Evolutionary conservation across 2,797 vertebrate genomes (phyloP), one percentile per base, ranked within the genome.

Genomic region (Chelon labrosus): DNA sequence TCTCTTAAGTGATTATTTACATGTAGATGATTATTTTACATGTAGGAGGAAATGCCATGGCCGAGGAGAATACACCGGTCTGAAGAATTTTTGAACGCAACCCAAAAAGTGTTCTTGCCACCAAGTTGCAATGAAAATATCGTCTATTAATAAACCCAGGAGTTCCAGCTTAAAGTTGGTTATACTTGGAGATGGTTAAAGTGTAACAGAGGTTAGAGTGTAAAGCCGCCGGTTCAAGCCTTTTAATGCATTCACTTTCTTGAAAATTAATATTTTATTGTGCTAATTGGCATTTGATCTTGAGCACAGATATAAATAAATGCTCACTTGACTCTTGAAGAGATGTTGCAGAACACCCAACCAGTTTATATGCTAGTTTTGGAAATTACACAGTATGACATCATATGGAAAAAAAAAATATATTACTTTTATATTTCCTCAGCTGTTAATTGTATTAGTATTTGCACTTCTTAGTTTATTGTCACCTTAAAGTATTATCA

Each of bases 171-270:
- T 58, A 44, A 17, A 44, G 16, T 39, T 19, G 7, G 4, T 52
- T 8, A 12, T 19, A 27, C 7, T 27, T 27, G 25, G 25, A 27
- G 25, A 27, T 4, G 25, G 25, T 27, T 27, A 27, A 27, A 27
- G 25, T 27, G 25, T 27, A 27, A 16, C 10, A n/a, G 19, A 35
- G 17, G 14, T 57, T 52, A 16, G 55, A 55, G 0, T 10, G 3
- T 16, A 38, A 39, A 46, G 16, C 63, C 51, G 2, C 41, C 49
- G 2, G 53, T 49, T 60, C 1, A 5, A 50, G 5, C 10, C n/a
- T 52, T 64, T 27, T 65, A 39, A 65, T 37, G 11, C 2, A 65
- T 50, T 66, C 16, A 38, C 37, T 37, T 16, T n/a, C 35, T 61
- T 62, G 12, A 41, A 53, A 47, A 0, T 22, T 7, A 35, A 35